A percentile compares a stretch with the other conserved stretches of the same genome.
phyloP scores from a whole-genome alignment of 1,140 invertebrate genomes.

The Ephestia elutella region DNA sequence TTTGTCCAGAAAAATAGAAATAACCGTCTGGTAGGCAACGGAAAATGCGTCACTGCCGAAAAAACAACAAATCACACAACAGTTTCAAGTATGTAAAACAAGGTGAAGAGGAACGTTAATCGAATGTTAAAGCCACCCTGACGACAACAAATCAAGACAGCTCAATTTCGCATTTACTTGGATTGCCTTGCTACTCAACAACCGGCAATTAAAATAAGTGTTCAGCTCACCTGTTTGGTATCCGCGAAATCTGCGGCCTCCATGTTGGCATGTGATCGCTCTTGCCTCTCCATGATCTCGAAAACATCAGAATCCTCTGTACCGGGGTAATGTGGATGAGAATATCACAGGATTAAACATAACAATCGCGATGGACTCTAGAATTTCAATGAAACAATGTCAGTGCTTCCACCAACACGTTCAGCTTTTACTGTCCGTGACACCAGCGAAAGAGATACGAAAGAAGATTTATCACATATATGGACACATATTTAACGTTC shows the following conservation, averaged over 20 bases:
- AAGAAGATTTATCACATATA: constrained; percentile 30
- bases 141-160: constrained; percentile 29
- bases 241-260: constrained; percentile 67
- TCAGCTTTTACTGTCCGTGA: constrained; percentile 39
- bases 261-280: constrained; percentile 67
- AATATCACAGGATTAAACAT: constrained; percentile 62
- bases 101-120: neutral
- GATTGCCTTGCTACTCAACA: constrained; percentile 23
- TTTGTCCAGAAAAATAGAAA: too few species aligned
- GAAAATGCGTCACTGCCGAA: neutral
- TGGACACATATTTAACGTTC: constrained; percentile 39
- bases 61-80: neutral
- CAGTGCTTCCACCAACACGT: constrained; percentile 64
- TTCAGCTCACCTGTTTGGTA: constrained; percentile 65
- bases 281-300: constrained; percentile 67
- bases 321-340: constrained; percentile 49
- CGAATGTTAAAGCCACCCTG: constrained; percentile 17
- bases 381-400: constrained; percentile 69
- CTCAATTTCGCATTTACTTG: constrained; percentile 27
- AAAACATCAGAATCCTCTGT: constrained; percentile 68
- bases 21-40: too few species aligned
- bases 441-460: constrained; percentile 28
- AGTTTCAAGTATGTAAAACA: neutral
- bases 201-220: constrained; percentile 52
- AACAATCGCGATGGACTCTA: constrained; percentile 64